Evolutionary conservation across 2,113 vertebrate genomes (phyloP).

Genomic region (Morone chrysops): DNA sequence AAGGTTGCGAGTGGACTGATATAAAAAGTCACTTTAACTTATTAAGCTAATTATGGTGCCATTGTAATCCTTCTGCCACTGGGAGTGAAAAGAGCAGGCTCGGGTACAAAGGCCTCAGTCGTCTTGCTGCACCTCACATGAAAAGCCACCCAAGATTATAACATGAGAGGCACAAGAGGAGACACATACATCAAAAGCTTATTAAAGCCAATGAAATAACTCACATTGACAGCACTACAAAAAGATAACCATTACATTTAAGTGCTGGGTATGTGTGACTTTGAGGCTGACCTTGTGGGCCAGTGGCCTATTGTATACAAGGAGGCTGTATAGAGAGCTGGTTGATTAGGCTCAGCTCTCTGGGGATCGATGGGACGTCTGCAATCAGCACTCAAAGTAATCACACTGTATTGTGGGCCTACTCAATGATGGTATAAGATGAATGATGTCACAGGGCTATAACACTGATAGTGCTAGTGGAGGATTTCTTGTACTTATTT

Average conservation of each 20-base stretch:
- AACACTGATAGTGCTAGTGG: slow-evolving; percentile 21
- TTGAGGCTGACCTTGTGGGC: slow-evolving; percentile 79
- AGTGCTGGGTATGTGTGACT: slow-evolving; percentile 74
- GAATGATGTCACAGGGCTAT: slow-evolving; percentile 68
- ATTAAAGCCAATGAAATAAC: slow-evolving; percentile 79
- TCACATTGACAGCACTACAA: slow-evolving; percentile 78
- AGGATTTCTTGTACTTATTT: slow-evolving; percentile 46
- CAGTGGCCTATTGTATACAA: slow-evolving; percentile 65
- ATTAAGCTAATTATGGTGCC: slow-evolving; percentile 47
- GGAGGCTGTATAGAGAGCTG: slow-evolving; percentile 43
- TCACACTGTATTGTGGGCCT: slow-evolving; percentile 67
- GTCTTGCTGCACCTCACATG: slow-evolving; percentile 34
- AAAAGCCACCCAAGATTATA: slow-evolving; percentile 66
- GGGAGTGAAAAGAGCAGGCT: slow-evolving; percentile 15
- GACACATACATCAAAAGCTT: slow-evolving; percentile 79
- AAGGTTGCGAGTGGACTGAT: slow-evolving; percentile 1
- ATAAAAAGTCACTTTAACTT: slow-evolving; percentile 56
- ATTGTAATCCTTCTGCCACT: slow-evolving; percentile 33
- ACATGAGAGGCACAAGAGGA: slow-evolving; percentile 46
- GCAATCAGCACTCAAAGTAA: slow-evolving; percentile 78
- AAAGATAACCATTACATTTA: slow-evolving; percentile 79
- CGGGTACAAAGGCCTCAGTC: slow-evolving; percentile 24
- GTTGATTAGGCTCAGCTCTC: slow-evolving; percentile 72
- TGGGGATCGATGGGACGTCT: slow-evolving; percentile 76
- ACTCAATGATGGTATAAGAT: slow-evolving; percentile 61